Conservation (phyloP, 2,113 vertebrate genomes). For the Poecilia latipinna region DNA sequence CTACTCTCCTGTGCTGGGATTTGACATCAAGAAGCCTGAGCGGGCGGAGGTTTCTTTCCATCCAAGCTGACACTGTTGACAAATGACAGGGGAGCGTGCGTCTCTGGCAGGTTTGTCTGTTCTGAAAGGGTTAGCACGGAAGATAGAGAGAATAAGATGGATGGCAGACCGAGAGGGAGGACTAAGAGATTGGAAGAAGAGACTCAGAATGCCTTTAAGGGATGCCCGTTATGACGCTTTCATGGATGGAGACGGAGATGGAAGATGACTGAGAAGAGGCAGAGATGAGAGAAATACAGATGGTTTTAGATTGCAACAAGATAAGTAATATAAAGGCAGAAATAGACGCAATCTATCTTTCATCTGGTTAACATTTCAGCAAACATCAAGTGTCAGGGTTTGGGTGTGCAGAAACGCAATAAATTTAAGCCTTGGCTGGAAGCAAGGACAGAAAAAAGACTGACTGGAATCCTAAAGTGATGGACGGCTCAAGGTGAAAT, state of each 20-base stretch:
- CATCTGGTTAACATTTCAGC: slow-evolving; percentile 24
- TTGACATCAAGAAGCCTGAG: slow-evolving; percentile 44
- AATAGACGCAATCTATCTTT: not conserved
- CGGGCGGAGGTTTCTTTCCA: slow-evolving; percentile 41
- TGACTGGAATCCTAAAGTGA: not conserved
- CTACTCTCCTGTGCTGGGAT: slow-evolving; percentile 26
- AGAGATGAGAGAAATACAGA: not conserved
- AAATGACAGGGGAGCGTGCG: slow-evolving; percentile 58
- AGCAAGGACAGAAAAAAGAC: slow-evolving; percentile 6
- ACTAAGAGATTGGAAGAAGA: slow-evolving; percentile 34
- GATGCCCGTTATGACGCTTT: slow-evolving; percentile 41
- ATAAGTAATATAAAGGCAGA: not conserved
- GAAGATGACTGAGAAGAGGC: slow-evolving; percentile 5
- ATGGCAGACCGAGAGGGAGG: slow-evolving; percentile 30
- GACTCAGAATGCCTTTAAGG: slow-evolving; percentile 56
- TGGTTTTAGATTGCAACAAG: not conserved
- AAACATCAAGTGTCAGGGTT: not conserved
- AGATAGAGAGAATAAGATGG: slow-evolving; percentile 44
- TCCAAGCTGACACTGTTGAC: slow-evolving; percentile 63
- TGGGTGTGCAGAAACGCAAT: not conserved
- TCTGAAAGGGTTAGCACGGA: slow-evolving; percentile 27
- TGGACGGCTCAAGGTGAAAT: not conserved
- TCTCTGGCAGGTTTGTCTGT: slow-evolving; percentile 37
- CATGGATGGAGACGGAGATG: slow-evolving; percentile 36
- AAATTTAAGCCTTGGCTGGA: not conserved